Evolutionary conservation across 2,113 vertebrate species (phyloP).

Genomic region (Catharus fuscescens): DNA sequence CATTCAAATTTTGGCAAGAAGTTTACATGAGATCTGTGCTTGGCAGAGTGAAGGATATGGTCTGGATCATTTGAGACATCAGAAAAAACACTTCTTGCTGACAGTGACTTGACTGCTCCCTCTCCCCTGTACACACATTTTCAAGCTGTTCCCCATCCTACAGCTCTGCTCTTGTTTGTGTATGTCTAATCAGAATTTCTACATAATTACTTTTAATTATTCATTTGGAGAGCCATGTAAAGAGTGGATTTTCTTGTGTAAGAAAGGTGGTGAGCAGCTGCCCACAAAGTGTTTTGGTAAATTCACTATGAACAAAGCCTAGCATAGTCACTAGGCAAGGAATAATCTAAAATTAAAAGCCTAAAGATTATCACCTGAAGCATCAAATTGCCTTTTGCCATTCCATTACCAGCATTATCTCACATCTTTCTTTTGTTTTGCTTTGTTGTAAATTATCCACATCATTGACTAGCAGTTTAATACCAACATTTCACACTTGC

Average conservation of each 20-base stretch:
- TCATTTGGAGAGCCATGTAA: background rate
- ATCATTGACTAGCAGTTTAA: background rate
- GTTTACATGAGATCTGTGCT: background rate
- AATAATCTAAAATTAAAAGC: background rate
- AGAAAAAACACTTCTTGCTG: background rate
- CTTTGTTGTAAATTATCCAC: fast-evolving
- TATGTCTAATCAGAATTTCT: background rate
- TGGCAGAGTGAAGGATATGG: background rate
- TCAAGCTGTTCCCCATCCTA: background rate
- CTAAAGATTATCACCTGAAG: background rate
- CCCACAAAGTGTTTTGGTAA: background rate
- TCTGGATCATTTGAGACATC: background rate
- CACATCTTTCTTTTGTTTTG: background rate
- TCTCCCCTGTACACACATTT: background rate
- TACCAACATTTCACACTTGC: background rate
- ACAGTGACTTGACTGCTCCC: background rate
- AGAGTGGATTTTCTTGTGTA: background rate
- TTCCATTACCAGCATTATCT: background rate
- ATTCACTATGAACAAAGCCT: background rate
- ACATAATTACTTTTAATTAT: background rate
- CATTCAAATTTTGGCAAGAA: background rate
- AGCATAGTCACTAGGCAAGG: background rate
- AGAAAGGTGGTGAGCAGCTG: background rate
- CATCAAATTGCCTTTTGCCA: background rate
- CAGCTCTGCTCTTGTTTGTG: background rate